A percentile compares a stretch with the other conserved stretches of the same genome.
These are phyloP conservation scores for Stratiomys singularior DNA, from an alignment of 2,888 invertebrate genomes.

Conservation along the genomic window DNA sequence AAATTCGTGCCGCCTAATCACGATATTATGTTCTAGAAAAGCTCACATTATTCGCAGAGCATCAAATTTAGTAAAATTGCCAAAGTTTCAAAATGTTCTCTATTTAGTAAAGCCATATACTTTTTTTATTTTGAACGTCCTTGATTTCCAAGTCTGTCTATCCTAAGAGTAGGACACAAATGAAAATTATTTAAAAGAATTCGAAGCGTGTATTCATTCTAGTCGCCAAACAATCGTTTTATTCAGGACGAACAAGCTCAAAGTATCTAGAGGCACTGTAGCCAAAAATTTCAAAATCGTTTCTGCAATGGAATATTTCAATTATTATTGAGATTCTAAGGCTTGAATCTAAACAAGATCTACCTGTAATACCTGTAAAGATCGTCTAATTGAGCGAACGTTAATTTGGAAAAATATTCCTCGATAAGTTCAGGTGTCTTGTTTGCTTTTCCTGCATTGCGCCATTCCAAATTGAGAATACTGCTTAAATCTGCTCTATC, in stretches of 20 bases:
- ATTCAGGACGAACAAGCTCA: slow-evolving; percentile 67
- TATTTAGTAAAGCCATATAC: too few species aligned
- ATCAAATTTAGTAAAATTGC: too few species aligned
- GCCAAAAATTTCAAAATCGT: slow-evolving; percentile 88
- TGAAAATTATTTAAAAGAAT: too few species aligned
- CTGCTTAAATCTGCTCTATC: slow-evolving; percentile 79
- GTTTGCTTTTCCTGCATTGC: slow-evolving; percentile 80
- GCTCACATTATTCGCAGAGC: too few species aligned
- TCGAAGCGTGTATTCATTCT: too few species aligned
- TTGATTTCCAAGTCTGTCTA: too few species aligned
- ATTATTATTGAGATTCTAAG: neutral
- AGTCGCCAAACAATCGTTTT: too few species aligned
- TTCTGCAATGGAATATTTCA: slow-evolving; percentile 72
- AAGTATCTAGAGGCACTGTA: slow-evolving; percentile 80
- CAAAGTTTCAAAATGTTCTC: too few species aligned
- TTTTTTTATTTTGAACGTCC: too few species aligned
- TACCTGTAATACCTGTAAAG: slow-evolving; percentile 84
- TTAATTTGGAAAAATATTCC: slow-evolving; percentile 81
- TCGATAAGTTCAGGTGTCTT: slow-evolving; percentile 78
- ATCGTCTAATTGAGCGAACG: slow-evolving; percentile 77
- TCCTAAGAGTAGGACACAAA: too few species aligned
- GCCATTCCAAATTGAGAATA: slow-evolving; percentile 84
- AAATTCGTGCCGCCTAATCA: too few species aligned
- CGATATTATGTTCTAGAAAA: too few species aligned
- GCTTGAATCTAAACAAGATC: slow-evolving; percentile 51